A percentile compares a stretch with the other conserved stretches of the same genome.
Evolutionary conservation across 2,113 vertebrate genomes (phyloP).

Genomic region (Labrus mixtus): DNA sequence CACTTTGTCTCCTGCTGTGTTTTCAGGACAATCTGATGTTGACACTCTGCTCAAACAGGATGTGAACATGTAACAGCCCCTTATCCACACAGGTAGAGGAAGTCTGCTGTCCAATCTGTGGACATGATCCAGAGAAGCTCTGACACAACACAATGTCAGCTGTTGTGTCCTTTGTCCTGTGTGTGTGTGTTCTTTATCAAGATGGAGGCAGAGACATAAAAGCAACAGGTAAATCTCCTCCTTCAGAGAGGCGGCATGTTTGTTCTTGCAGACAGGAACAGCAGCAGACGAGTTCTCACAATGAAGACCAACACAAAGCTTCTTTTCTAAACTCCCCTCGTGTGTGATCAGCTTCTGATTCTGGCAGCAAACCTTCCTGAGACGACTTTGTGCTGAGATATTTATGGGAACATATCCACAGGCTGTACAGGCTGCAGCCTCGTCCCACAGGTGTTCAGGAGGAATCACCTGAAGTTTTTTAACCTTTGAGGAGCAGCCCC

Average conservation of each 20-base stretch:
- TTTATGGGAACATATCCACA: conserved; percentile 30
- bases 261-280: conserved; percentile 71
- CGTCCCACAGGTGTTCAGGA: no score
- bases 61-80: conserved; percentile 1
- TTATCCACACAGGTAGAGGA: conserved; percentile 45
- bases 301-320: conserved; percentile 41
- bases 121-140: conserved; percentile 29
- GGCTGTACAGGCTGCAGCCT: no score
- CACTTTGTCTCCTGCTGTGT: no score
- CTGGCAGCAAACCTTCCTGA: background rate
- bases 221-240: conserved; percentile 52
- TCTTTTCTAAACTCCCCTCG: conserved; percentile 71
- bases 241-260: conserved; percentile 59
- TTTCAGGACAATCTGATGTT: no score
- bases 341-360: conserved; percentile 63
- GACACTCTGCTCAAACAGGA: no score
- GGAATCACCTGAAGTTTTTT: no score
- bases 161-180: conserved; percentile 63
- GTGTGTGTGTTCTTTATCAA: conserved; percentile 73
- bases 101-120: conserved; percentile 46
- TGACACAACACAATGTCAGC: conserved; percentile 48
- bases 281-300: conserved; percentile 60
- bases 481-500: no score
- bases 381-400: conserved; percentile 35
- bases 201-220: conserved; percentile 68